These are phyloP conservation scores for Chaetogeoica ovagalla DNA, from an alignment of 2,888 invertebrate species.

Conservation along the genomic window DNA sequence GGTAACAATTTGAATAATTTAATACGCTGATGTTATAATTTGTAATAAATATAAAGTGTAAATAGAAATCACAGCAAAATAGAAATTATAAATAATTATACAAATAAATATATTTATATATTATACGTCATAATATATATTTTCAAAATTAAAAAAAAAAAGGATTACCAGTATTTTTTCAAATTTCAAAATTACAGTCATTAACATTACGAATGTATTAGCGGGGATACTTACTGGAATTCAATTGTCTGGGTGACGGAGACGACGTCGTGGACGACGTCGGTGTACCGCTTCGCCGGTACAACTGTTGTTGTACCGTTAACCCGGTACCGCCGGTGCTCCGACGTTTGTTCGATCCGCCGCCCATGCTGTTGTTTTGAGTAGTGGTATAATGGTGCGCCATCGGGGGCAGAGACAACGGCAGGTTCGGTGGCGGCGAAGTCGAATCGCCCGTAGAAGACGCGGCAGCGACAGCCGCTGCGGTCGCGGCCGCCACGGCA, in stretches of 20 bases:
- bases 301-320: constrained; percentile 31
- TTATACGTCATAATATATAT: too few species aligned
- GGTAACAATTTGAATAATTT: too few species aligned
- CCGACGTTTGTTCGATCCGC: constrained; percentile 34
- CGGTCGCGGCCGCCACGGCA: constrained; percentile 34
- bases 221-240: constrained; percentile 15
- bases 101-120: too few species aligned
- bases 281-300: constrained; percentile 21
- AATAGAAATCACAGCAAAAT: too few species aligned
- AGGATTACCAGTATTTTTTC: too few species aligned
- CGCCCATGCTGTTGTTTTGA: constrained; percentile 3
- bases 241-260: constrained; percentile 29
- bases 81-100: too few species aligned
- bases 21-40: too few species aligned
- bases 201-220: neutral
- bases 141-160: too few species aligned
- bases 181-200: too few species aligned
- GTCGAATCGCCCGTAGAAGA: constrained; percentile 32
- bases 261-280: constrained; percentile 28
- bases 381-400: constrained; percentile 7
- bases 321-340: constrained; percentile 15
- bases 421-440: constrained; percentile 24
- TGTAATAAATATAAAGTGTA: too few species aligned
- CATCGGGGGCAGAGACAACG: constrained; percentile 19
- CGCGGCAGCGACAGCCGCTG: constrained; percentile 31